Conservation (phyloP, 2,888 invertebrate species). For the Microplitis manilae region DNA sequence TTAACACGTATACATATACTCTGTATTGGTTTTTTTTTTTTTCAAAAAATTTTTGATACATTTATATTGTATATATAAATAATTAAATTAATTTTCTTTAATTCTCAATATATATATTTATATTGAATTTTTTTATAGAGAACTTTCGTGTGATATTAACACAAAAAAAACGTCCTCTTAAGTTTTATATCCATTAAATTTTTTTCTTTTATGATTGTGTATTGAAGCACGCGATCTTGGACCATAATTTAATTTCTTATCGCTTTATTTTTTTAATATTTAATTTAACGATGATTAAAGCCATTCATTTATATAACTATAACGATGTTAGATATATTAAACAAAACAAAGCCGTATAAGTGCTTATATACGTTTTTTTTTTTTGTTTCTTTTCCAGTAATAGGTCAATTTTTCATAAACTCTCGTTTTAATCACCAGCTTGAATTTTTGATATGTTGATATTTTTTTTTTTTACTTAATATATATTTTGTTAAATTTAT, state of each 20-base stretch:
- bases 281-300: background rate
- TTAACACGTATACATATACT: slow-evolving; percentile 15
- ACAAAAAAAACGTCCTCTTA: slow-evolving; percentile 15
- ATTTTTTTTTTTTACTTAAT: background rate
- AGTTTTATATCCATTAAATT: background rate
- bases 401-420: background rate
- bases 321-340: background rate
- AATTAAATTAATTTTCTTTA: background rate
- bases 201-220: slow-evolving; percentile 15
- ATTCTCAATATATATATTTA: background rate
- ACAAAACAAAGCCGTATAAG: background rate
- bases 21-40: slow-evolving; percentile 4
- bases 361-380: background rate
- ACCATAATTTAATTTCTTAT: slow-evolving; percentile 7
- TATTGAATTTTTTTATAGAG: slow-evolving; percentile 15
- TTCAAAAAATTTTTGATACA: background rate
- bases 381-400: background rate
- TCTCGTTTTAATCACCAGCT: background rate
- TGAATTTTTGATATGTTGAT: background rate
- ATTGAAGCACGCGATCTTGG: slow-evolving; percentile 18
- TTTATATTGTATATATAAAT: background rate
- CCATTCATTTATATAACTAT: background rate
- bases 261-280: background rate
- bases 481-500: background rate
- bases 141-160: background rate